Evolutionary conservation across 1,140 invertebrate species (phyloP).

Genomic region (Heliconius eleuchia): DNA sequence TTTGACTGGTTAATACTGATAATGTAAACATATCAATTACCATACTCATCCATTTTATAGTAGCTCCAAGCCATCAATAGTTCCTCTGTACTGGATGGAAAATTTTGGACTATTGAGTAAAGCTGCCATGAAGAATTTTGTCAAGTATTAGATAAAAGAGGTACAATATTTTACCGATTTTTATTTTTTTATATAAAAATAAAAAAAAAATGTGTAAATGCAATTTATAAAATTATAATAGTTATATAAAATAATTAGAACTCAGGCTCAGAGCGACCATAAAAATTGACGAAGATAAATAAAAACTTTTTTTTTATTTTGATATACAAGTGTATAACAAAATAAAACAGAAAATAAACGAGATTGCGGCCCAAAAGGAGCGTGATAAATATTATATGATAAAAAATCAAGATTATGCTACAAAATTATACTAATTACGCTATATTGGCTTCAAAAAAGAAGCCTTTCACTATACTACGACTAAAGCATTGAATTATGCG

Average conservation of each 20-base stretch:
- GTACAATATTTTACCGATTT: no score
- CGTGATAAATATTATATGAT: neutral
- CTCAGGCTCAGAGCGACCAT: no score
- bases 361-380: neutral
- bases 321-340: neutral
- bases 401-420: neutral
- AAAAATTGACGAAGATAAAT: no score
- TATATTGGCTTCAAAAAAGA: slow-evolving; percentile 5
- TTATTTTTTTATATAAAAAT: no score
- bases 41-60: neutral
- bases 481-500: neutral
- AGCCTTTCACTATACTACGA: neutral
- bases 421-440: neutral
- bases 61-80: neutral
- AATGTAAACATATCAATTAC: neutral
- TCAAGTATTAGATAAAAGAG: neutral
- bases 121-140: neutral
- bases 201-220: neutral
- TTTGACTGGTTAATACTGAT: neutral
- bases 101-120: neutral
- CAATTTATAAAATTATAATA: neutral
- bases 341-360: neutral
- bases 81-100: neutral
- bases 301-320: no score
- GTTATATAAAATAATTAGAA: no score